Evolutionary conservation across 1,140 invertebrate genomes (phyloP).

Genomic region (Solenopsis fugax): DNA sequence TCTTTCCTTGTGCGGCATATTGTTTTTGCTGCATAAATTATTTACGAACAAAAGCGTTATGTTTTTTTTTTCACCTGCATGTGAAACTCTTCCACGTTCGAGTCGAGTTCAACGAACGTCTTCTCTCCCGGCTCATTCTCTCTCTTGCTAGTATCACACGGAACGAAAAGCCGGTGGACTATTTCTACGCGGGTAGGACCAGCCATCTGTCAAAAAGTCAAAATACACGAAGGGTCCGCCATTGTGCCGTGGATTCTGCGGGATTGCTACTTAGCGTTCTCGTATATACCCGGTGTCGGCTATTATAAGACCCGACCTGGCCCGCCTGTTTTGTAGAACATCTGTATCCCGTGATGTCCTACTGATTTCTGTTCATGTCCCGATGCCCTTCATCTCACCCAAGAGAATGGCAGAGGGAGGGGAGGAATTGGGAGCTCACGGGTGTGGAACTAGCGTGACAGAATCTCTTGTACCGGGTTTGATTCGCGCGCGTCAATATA

Average conservation of each 20-base stretch:
- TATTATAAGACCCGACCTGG: constrained; percentile 75
- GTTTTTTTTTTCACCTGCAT: not conserved
- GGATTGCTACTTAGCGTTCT: constrained; percentile 84
- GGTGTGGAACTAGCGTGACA: constrained; percentile 32
- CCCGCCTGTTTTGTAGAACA: constrained; percentile 82
- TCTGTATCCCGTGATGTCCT: constrained; percentile 80
- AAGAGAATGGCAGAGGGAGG: not conserved
- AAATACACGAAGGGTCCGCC: constrained; percentile 82
- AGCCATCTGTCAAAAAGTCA: constrained; percentile 85
- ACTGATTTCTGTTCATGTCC: constrained; percentile 70
- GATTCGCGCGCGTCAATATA: constrained; percentile 58
- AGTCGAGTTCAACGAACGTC: constrained; percentile 33
- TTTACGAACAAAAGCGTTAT: not conserved
- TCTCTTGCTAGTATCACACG: constrained; percentile 7
- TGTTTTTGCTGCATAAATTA: not conserved
- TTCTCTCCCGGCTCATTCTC: constrained; percentile 16
- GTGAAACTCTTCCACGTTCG: not conserved
- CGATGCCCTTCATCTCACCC: constrained; percentile 33
- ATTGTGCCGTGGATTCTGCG: constrained; percentile 82
- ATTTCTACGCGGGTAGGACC: constrained; percentile 47
- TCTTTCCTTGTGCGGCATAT: not conserved
- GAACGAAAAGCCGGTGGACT: constrained; percentile 34
- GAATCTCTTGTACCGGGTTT: constrained; percentile 31
- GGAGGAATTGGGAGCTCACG: constrained; percentile 43
- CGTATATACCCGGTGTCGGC: constrained; percentile 75